Conservation (phyloP, 1,140 invertebrate genomes). For the Coelopa frigida region DNA sequence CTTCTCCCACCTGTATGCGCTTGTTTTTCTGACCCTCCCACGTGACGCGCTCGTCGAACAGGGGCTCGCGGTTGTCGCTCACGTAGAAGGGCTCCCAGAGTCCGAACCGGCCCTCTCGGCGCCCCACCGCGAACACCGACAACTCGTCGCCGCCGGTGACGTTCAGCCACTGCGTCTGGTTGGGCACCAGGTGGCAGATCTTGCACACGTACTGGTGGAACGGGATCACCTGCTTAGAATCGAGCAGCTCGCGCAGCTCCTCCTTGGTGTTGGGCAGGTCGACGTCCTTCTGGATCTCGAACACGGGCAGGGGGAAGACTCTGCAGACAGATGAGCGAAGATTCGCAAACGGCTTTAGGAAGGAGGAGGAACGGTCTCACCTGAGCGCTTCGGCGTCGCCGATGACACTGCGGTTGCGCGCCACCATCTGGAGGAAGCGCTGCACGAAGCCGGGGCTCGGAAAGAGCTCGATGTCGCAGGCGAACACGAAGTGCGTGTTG, state of each 20-base stretch:
- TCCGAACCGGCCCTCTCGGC: slow-evolving; percentile 61
- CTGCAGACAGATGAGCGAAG: slow-evolving; percentile 6
- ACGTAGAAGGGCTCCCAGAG: slow-evolving; percentile 88
- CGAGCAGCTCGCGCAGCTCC: slow-evolving; percentile 62
- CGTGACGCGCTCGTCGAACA: slow-evolving; percentile 78
- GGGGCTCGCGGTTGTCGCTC: slow-evolving; percentile 73
- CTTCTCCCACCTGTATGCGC: slow-evolving; percentile 73
- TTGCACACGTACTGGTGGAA: slow-evolving; percentile 83
- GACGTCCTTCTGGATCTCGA: slow-evolving; percentile 23
- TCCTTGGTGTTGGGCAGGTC: slow-evolving; percentile 62
- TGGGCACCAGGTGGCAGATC: slow-evolving; percentile 80
- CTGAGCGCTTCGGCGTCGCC: not conserved
- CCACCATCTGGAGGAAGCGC: slow-evolving; percentile 73
- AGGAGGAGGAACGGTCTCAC: not conserved
- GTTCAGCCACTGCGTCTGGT: slow-evolving; percentile 67
- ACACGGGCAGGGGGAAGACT: slow-evolving; percentile 33
- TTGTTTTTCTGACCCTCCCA: slow-evolving; percentile 87
- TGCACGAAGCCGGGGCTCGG: slow-evolving; percentile 66
- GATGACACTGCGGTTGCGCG: slow-evolving; percentile 50
- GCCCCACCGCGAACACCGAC: slow-evolving; percentile 70
- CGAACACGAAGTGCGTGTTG: slow-evolving; percentile 73
- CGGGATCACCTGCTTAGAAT: slow-evolving; percentile 66
- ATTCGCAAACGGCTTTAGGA: not conserved
- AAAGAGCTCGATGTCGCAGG: slow-evolving; percentile 82
- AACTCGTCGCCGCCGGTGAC: slow-evolving; percentile 54